These are phyloP conservation scores for Antheraea assamensis DNA, from an alignment of 2,888 invertebrate species.

Conservation along the genomic window DNA sequence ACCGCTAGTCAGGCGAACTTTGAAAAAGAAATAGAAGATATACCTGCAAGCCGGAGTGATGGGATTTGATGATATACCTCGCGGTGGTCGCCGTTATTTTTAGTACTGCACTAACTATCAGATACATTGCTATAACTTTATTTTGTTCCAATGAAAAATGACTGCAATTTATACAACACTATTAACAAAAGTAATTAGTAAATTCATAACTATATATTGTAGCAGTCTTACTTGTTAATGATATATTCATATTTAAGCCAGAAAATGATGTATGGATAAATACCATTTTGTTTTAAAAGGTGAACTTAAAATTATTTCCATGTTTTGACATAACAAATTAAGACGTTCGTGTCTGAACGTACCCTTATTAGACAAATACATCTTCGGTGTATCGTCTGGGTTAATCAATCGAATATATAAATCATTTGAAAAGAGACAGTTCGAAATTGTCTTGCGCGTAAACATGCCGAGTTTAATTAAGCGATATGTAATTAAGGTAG, in stretches of 20 bases:
- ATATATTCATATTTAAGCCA: not conserved
- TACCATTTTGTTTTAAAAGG: not conserved
- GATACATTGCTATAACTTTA: too few species aligned
- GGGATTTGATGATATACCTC: too few species aligned
- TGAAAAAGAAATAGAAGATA: too few species aligned
- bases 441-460: not conserved
- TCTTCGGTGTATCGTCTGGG: not conserved
- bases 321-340: not conserved
- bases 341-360: not conserved
- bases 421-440: not conserved
- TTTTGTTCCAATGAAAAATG: too few species aligned
- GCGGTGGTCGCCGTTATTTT: too few species aligned
- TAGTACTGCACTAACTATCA: too few species aligned
- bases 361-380: not conserved
- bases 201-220: too few species aligned
- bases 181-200: too few species aligned
- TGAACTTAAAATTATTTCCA: not conserved
- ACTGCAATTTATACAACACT: too few species aligned
- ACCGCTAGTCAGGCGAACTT: too few species aligned
- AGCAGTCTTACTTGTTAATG: not conserved
- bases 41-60: too few species aligned
- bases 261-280: too few species aligned
- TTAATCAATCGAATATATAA: not conserved
- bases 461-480: not conserved
- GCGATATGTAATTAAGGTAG: not conserved